Conservation (phyloP, 2,888 invertebrate species). For the Pheosia gnoma region DNA sequence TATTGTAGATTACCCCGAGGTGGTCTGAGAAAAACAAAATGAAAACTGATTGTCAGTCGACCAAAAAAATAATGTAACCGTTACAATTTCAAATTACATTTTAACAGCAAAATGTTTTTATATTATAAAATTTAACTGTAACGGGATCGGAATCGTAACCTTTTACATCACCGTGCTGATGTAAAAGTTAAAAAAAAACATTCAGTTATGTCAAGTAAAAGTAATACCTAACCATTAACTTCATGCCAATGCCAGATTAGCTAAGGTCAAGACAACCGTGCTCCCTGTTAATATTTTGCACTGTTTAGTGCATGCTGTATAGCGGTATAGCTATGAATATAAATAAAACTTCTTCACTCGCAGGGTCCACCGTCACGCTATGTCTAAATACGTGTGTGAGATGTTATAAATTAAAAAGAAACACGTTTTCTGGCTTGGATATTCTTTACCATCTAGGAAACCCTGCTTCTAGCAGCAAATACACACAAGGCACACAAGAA, state of each 20-base stretch:
- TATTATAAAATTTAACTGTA: conserved; percentile 19
- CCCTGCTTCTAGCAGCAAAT: too few species aligned
- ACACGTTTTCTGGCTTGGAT: too few species aligned
- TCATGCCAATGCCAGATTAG: background rate
- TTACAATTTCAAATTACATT: background rate
- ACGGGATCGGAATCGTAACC: conserved; percentile 15
- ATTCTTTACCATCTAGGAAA: too few species aligned
- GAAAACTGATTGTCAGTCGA: conserved; percentile 2
- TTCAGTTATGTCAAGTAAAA: background rate
- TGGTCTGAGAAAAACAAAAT: background rate
- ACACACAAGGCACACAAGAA: too few species aligned
- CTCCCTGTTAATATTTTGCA: too few species aligned
- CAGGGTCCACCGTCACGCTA: too few species aligned
- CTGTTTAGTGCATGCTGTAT: too few species aligned
- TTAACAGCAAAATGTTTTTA: background rate
- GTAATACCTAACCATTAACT: background rate
- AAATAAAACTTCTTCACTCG: too few species aligned
- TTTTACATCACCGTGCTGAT: conserved; percentile 12
- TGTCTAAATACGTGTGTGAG: too few species aligned
- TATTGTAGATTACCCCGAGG: background rate
- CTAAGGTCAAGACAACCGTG: too few species aligned
- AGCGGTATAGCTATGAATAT: too few species aligned
- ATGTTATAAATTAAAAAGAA: too few species aligned
- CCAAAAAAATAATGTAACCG: conserved; percentile 7
- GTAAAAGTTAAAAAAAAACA: conserved; percentile 14